Evolutionary conservation across 2,113 vertebrate species (phyloP), one percentile per base, ranked within the genome.

Genomic region (Sclerurus mexicanus): DNA sequence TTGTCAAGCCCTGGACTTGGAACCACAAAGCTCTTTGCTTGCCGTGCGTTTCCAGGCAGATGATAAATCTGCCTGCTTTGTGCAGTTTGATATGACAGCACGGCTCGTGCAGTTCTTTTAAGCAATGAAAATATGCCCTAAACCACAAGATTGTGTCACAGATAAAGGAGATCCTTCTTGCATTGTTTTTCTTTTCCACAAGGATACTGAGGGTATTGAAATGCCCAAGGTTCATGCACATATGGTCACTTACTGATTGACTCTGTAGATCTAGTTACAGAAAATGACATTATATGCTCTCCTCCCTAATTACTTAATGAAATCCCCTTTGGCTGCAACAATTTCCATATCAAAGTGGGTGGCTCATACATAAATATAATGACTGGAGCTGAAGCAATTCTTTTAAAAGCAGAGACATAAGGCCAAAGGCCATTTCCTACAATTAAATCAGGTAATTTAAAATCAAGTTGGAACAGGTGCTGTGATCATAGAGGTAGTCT

Each of bases 301-400:
- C 47, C 87, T 84, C 88, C 94, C 76, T 97, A 96, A 98, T 97
- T 96, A 96, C 89, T 94, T 97, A 97, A 97, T 96, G 95, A 92
- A 96, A 86, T 95, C 64, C 83, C 89, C 68, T 71, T 72, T 63
- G 46, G 58, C 89, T 92, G 87, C 56, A 95, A 33, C 59, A 83
- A 97, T 91, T 93, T 91, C 63, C 80, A 83, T 96, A 97, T 62
- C 94, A 72, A 97, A 96, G 88, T 80, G 76, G 79, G 81, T 74
- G 49, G 78, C 73, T 73, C 91, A 86, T 90, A 91, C 53, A 79
- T 79, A 95, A 81, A 55, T 92, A 58, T 79, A 90, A 94, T 79
- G 63, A 84, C 33, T 63, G 25, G 47, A 81, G 69, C 39, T 88
- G 87, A 96, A 84, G 74, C 56, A 96, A 98, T 97, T 77, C 60